phyloP scores from a whole-genome alignment of 1,140 invertebrate genomes.

The Penaeus japonicus region DNA sequence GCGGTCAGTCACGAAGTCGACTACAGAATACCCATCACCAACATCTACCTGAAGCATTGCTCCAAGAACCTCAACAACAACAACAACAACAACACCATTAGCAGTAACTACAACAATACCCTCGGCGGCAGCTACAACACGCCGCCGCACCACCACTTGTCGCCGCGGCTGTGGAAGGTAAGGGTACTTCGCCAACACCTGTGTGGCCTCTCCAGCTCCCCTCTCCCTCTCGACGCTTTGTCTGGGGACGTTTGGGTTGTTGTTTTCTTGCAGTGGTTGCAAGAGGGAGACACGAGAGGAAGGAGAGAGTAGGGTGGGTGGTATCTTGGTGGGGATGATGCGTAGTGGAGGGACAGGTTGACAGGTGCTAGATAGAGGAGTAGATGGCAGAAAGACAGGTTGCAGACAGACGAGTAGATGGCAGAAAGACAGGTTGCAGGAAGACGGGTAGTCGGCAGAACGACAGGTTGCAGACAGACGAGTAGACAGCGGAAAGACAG shows the following conservation, averaged over 20 bases:
- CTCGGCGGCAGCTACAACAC: conserved; percentile 11
- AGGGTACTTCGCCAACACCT: neutral
- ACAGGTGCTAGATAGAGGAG: no score
- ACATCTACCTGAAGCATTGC: conserved; percentile 42
- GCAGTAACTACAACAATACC: conserved; percentile 22
- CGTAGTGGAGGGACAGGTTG: neutral
- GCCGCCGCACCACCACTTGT: neutral
- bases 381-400: no score
- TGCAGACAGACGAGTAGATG: neutral
- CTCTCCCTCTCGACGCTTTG: no score
- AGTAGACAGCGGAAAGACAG: neutral
- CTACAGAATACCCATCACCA: conserved; percentile 47
- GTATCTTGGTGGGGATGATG: no score
- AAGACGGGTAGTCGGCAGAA: neutral
- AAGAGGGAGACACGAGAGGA: neutral
- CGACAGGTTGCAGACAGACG: no score
- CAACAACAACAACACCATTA: conserved; percentile 32
- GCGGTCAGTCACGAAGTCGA: conserved; percentile 42
- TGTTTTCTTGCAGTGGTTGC: neutral
- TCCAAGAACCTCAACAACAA: neutral
- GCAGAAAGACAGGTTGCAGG: neutral
- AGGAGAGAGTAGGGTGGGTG: neutral
- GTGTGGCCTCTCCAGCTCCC: no score
- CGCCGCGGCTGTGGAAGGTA: conserved; percentile 19
- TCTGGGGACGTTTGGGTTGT: no score